phyloP scores from a whole-genome alignment of 92 coral and sea anemone genomes.

The Epizoanthus scotinus region DNA sequence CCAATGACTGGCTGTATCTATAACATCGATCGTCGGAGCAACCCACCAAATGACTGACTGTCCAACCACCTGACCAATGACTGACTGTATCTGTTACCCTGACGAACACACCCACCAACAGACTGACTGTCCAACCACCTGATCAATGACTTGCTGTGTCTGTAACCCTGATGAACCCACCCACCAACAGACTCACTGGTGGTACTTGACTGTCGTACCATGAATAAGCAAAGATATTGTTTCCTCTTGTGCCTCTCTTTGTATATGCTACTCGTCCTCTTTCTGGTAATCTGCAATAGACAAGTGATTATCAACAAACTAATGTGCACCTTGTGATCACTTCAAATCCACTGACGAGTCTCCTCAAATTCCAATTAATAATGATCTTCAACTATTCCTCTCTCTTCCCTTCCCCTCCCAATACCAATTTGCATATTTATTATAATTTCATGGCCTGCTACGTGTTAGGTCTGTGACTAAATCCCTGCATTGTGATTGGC shows the following conservation, averaged over 20 bases:
- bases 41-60: background rate
- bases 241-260: constrained; percentile 77
- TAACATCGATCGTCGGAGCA: background rate
- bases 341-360: background rate
- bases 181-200: background rate
- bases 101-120: background rate
- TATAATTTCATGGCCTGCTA: too few relatives aligned
- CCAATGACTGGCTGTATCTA: constrained; percentile 4
- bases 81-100: background rate
- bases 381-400: background rate
- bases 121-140: background rate
- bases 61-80: constrained; percentile 1
- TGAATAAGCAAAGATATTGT: constrained; percentile 93
- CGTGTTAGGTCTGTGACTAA: too few relatives aligned
- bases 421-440: too few relatives aligned
- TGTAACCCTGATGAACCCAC: background rate
- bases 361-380: background rate
- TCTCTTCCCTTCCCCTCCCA: background rate
- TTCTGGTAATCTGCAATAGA: constrained; percentile 72
- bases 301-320: background rate
- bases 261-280: constrained; percentile 62
- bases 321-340: background rate
- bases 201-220: too few relatives aligned
- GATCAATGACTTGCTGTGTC: constrained; percentile 4
- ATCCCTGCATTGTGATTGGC: too few relatives aligned